phyloP scores from a whole-genome alignment of 2,113 vertebrate species.

The Verasper variegatus region DNA sequence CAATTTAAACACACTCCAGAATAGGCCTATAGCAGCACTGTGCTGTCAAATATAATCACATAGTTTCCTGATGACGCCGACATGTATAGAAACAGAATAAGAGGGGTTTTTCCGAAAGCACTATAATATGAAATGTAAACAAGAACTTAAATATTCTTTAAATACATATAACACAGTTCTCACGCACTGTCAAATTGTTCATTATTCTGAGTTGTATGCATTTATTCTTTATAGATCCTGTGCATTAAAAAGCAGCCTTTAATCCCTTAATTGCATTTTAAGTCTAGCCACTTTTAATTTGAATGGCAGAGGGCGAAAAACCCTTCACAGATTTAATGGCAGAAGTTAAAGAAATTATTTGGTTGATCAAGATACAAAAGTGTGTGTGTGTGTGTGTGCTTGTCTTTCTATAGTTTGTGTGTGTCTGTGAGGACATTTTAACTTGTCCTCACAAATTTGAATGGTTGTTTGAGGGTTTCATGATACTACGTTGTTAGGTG shows the following conservation, averaged over 20 bases:
- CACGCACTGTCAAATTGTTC: not conserved
- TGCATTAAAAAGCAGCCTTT: not conserved
- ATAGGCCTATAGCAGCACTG: not conserved
- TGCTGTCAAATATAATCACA: conserved; percentile 1
- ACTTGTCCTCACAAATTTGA: no score
- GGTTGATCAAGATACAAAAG: conserved; percentile 28
- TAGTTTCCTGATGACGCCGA: not conserved
- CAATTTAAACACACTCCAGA: not conserved
- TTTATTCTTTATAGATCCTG: not conserved
- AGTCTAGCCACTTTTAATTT: not conserved
- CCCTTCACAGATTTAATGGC: not conserved
- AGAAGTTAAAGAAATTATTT: conserved; percentile 11
- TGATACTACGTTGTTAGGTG: no score
- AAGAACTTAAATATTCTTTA: not conserved
- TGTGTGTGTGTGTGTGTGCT: not conserved
- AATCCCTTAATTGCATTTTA: not conserved
- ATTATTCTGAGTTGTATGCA: not conserved
- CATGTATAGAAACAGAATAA: not conserved
- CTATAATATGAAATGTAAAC: not conserved
- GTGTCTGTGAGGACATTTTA: no score
- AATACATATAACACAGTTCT: not conserved
- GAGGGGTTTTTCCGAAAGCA: not conserved
- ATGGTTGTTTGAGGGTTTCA: no score
- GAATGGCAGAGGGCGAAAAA: not conserved
- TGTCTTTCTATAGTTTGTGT: no score